phyloP scores from a whole-genome alignment of 2,888 invertebrate genomes.

The Nomada flava region DNA sequence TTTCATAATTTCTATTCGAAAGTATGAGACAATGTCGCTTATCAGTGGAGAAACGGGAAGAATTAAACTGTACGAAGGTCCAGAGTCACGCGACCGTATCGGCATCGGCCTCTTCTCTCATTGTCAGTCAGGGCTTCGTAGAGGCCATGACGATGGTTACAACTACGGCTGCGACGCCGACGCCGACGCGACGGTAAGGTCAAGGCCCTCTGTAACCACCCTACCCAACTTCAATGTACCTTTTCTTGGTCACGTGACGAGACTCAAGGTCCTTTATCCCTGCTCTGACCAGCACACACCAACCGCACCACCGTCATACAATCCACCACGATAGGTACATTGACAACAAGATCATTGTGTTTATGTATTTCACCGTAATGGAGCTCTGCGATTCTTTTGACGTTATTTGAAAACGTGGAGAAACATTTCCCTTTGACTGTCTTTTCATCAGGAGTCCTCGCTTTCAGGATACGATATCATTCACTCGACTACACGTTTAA shows the following conservation, averaged over 20 bases:
- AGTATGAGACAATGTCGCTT: background rate
- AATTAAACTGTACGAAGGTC: constrained; percentile 21
- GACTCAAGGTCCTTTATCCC: constrained; percentile 86
- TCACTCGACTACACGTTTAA: too few species aligned
- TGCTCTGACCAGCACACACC: constrained; percentile 65
- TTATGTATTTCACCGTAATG: background rate
- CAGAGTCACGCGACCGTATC: constrained; percentile 19
- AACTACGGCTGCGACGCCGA: constrained; percentile 71
- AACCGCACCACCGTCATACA: background rate
- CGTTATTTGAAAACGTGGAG: background rate
- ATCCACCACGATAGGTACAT: too few species aligned
- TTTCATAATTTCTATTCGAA: too few species aligned
- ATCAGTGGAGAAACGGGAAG: background rate
- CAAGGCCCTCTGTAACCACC: constrained; percentile 85
- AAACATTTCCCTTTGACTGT: background rate
- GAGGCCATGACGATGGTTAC: constrained; percentile 60
- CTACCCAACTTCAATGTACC: constrained; percentile 81
- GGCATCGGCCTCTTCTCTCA: constrained; percentile 39
- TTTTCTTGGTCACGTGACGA: constrained; percentile 85
- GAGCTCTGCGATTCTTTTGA: background rate
- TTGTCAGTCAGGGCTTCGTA: constrained; percentile 18
- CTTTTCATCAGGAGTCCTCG: background rate
- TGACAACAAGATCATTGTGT: too few species aligned
- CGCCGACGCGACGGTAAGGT: constrained; percentile 83
- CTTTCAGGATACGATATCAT: rapidly evolving